These are phyloP conservation scores for Eustalomyia histrio DNA, from an alignment of 2,888 invertebrate species.

Conservation along the genomic window DNA sequence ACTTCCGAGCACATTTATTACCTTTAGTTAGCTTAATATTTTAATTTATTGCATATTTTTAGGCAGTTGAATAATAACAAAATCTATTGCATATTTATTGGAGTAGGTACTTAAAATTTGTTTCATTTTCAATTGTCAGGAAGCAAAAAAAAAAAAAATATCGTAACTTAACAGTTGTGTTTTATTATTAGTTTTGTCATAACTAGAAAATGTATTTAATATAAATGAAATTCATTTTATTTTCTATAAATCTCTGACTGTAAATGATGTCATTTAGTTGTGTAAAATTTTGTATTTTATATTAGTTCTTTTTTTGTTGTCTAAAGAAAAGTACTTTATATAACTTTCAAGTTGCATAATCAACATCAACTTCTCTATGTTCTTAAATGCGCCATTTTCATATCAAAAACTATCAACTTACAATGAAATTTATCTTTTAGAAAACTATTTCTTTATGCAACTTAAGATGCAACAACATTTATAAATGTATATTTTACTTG, in stretches of 20 bases:
- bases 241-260: background rate
- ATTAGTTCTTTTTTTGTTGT: background rate
- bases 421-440: background rate
- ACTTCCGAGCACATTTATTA: too few relatives aligned
- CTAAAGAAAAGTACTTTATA: background rate
- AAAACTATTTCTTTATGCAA: slow-evolving; percentile 24
- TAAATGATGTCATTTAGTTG: background rate
- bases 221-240: background rate
- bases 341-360: slow-evolving; percentile 1
- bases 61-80: background rate
- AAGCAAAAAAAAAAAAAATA: background rate
- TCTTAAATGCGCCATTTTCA: background rate
- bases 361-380: background rate
- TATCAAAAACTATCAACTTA: background rate
- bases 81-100: background rate
- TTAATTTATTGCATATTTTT: background rate
- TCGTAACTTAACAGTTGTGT: background rate
- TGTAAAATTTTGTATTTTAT: background rate
- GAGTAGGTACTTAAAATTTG: background rate
- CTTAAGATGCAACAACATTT: slow-evolving; percentile 28
- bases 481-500: background rate
- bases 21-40: too few relatives aligned
- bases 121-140: background rate
- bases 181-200: background rate
- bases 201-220: background rate